These are phyloP conservation scores for Netelia virgata DNA, from an alignment of 2,888 invertebrate genomes.

Conservation along the genomic window DNA sequence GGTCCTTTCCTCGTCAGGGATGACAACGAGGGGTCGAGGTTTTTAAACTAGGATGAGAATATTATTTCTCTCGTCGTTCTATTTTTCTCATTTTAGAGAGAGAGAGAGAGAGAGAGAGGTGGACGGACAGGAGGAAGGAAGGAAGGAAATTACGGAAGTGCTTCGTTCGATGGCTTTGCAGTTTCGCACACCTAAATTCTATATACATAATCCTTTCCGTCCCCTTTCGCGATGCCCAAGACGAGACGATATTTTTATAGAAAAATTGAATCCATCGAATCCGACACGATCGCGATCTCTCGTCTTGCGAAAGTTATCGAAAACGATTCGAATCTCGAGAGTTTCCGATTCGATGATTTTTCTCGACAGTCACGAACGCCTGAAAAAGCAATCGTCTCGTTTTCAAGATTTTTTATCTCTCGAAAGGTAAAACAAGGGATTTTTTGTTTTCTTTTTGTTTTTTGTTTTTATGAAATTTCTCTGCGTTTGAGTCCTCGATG, in stretches of 20 bases:
- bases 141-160: constrained; percentile 54
- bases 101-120: not conserved
- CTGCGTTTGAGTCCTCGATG: not conserved
- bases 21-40: too few species aligned
- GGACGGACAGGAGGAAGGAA: constrained; percentile 36
- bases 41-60: constrained; percentile 14
- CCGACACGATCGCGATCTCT: constrained; percentile 7
- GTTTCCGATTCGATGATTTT: too few species aligned
- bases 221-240: not conserved
- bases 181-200: not conserved
- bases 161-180: constrained; percentile 50
- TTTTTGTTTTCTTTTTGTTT: too few species aligned
- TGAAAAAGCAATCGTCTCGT: too few species aligned
- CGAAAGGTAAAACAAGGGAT: too few species aligned
- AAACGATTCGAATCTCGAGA: too few species aligned
- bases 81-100: constrained; percentile 22
- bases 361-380: too few species aligned
- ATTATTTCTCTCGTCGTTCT: constrained; percentile 17
- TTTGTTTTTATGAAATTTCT: too few species aligned
- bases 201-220: not conserved
- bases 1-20: not conserved
- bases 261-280: constrained; percentile 50
- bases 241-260: not conserved
- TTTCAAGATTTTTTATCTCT: too few species aligned
- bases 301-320: too few species aligned